Base-by-base conservation (phyloP, 2,113 vertebrate genomes). In the Hippocampus abdominalis region DNA sequence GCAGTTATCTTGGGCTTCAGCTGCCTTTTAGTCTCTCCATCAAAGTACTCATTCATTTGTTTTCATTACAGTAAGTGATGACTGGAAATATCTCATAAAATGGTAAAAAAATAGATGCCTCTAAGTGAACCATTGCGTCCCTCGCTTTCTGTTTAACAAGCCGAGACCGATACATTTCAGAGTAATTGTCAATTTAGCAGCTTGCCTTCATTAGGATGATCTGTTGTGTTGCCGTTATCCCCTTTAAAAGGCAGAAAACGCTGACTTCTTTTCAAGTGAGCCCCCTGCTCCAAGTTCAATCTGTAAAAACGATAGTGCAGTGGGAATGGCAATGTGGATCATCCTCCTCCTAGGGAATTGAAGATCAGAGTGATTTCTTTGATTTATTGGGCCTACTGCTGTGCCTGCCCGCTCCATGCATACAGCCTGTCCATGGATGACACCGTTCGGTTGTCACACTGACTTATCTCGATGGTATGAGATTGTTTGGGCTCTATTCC, bases 31-130 rank as follows among this genome's bases (percentile, higher is more conserved):
- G 70, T 75, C 36, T 83, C 81, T 75, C 40, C 74, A 40, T 81
- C 78, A 74, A 82, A 81, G 73, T 70, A 77, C 71, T 82, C 73
- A 84, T 83, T 71, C 74, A 80, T 86, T 88, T 85, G 76, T 89
- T 86, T 86, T 87, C 79, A 88, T 88, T 90, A 85, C 76, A 75
- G 70, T 86, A 86, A 86, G 72, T 84, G 80, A 89, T 89, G 72
- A 79, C 68, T 74, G 72, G 78, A 84, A 76, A 73, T 71, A 61
- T 82, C 68, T 77, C 64, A 67, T 81, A 71, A 81, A 84, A 84
- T 70, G 69, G 75, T 36, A 36, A 32, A 36, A 75, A 78, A 77
- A 76, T 68, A 46, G 69, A 54, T 9, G 46, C 73, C 66, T 70
- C 77, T 82, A 66, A 83, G 54, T 78, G 73, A 79, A 51, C 71